Evolutionary conservation across 2,888 invertebrate genomes (phyloP).

Genomic region (Troilus luridus): DNA sequence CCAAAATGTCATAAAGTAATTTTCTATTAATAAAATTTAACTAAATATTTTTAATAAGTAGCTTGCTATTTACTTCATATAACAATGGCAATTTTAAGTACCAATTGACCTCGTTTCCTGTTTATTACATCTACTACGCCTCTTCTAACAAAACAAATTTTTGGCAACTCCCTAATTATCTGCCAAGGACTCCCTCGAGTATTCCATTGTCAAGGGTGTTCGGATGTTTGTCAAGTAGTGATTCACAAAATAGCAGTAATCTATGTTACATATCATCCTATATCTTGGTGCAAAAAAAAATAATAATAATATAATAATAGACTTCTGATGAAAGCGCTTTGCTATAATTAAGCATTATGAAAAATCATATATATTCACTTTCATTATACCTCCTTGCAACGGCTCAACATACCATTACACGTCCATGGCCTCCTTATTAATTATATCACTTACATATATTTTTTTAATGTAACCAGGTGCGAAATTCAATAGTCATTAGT

Average conservation of each 20-base stretch:
- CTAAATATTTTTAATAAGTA: background rate
- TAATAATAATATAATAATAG: too few relatives aligned
- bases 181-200: background rate
- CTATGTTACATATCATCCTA: background rate
- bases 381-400: too few relatives aligned
- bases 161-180: background rate
- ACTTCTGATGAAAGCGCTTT: too few relatives aligned
- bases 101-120: background rate
- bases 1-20: too few relatives aligned
- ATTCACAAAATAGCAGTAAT: background rate
- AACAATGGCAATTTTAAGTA: background rate
- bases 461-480: too few relatives aligned
- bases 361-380: too few relatives aligned
- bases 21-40: too few relatives aligned
- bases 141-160: conserved; percentile 22
- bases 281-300: background rate
- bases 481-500: too few relatives aligned
- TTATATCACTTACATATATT: too few relatives aligned
- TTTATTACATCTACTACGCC: background rate
- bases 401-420: too few relatives aligned
- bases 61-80: background rate
- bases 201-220: background rate
- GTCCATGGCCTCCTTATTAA: too few relatives aligned
- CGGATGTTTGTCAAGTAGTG: background rate
- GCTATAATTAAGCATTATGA: too few relatives aligned